Evolutionary conservation across 2,888 invertebrate species (phyloP).

Genomic region (Anoncus sp.): DNA sequence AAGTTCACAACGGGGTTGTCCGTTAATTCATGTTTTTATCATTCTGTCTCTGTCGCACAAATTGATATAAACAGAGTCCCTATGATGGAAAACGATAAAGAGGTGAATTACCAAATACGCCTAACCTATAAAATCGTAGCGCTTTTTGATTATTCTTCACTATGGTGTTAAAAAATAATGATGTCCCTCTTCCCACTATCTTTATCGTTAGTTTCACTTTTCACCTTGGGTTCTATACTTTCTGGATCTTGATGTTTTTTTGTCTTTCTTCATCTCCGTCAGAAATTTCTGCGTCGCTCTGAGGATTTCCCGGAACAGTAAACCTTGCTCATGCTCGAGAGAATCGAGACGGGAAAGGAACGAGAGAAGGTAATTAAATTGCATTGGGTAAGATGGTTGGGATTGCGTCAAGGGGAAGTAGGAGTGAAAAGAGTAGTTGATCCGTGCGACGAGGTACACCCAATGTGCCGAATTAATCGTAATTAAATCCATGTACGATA

Average conservation of each 20-base stretch:
- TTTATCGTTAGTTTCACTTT: background rate
- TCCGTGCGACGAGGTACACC: constrained; percentile 1
- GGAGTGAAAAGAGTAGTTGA: constrained; percentile 17
- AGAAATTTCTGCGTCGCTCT: constrained; percentile 18
- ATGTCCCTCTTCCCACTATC: too few relatives aligned
- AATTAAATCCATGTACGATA: constrained; percentile 12
- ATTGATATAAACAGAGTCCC: too few relatives aligned
- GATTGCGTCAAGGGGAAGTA: background rate
- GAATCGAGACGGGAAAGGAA: constrained; percentile 35
- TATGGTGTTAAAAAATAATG: too few relatives aligned
- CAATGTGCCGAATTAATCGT: constrained; percentile 23
- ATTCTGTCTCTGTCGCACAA: too few relatives aligned
- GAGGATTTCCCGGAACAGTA: background rate
- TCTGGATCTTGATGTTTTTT: background rate
- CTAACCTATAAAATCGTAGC: too few relatives aligned
- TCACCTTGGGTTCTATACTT: background rate
- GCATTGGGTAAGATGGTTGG: constrained; percentile 5
- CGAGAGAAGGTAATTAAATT: constrained; percentile 41
- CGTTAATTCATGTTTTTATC: too few relatives aligned
- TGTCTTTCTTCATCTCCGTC: background rate
- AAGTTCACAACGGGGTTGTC: too few relatives aligned
- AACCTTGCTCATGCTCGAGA: constrained; percentile 20
- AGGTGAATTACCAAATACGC: too few relatives aligned
- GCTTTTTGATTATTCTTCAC: too few relatives aligned
- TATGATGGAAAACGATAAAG: too few relatives aligned